These are phyloP conservation scores for Cryptus armator DNA, from an alignment of 2,888 invertebrate species.

Conservation along the genomic window DNA sequence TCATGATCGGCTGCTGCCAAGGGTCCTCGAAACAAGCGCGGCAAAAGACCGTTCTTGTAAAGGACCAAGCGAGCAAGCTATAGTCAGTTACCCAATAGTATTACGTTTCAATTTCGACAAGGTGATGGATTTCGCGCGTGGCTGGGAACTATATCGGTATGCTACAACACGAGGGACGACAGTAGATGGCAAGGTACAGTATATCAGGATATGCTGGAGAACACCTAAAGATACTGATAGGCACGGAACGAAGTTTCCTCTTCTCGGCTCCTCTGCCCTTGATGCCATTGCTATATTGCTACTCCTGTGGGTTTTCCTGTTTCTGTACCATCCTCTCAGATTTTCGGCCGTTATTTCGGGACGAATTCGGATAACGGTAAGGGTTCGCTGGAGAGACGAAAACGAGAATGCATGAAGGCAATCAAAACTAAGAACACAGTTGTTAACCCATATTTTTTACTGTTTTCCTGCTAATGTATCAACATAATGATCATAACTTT, in stretches of 20 bases:
- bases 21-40: neutral
- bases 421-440: neutral
- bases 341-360: neutral
- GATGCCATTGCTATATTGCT: constrained; percentile 27
- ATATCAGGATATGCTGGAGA: constrained; percentile 52
- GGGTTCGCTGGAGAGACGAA: neutral
- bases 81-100: constrained; percentile 70
- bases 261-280: constrained; percentile 53
- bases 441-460: neutral
- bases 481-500: neutral
- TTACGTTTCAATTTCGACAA: constrained; percentile 79
- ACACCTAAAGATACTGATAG: constrained; percentile 68
- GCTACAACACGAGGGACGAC: constrained; percentile 9
- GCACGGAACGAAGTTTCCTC: constrained; percentile 70
- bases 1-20: constrained; percentile 38
- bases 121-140: constrained; percentile 76
- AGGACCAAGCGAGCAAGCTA: constrained; percentile 40
- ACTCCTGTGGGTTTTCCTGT: constrained; percentile 44
- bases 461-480: neutral
- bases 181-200: constrained; percentile 44
- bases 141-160: constrained; percentile 53
- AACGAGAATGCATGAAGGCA: neutral
- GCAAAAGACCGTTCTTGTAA: constrained; percentile 19
- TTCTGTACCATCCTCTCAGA: constrained; percentile 9
- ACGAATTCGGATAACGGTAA: constrained; percentile 11